Evolutionary conservation across 1,140 invertebrate species (phyloP), one percentile per base, ranked within the genome.

Genomic region (Sminthurides bifidus): DNA sequence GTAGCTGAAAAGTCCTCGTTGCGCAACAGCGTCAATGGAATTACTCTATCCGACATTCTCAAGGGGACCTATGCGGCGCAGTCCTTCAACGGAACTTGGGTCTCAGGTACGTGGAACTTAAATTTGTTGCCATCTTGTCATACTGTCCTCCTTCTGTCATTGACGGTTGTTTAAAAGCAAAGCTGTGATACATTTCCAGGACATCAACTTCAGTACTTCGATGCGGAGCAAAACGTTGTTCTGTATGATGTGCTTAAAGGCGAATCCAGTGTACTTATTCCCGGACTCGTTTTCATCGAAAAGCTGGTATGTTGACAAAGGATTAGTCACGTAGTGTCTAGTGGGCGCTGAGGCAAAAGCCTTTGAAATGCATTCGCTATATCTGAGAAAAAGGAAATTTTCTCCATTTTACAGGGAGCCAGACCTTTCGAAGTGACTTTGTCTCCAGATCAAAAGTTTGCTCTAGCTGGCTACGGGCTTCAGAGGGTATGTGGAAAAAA

Each of bases 401-500:
- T 64, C 63, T 61, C 61, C 26, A 59, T 66, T 2, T 68, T 75
- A 73, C 63, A 66, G n/a, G 57, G 74, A 17, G 54, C 63, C 15
- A 66, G 68, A 21, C 73, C 71, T 24, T 76, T 75, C 58, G 66
- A 74, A 51, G 73, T 75, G 59, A 69, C 73, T 46, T 50, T 77
- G 10, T 78, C 76, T 12, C 69, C 74, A 1, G 75, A 77, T 65
- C 67, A 69, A 44, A 70, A 74, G 53, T 77, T 71, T 65, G 64
- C 77, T 31, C 63, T 77, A 10, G 62, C 76, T 45, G 72, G 70
- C 41, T 71, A 73, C 56, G 69, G 68, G 56, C 74, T 73, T 54
- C 72, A 73, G 66, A 77, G 77, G 69, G 76, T 77, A 68, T 52
- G 3, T 35, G n/a, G n/a, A n/a, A n/a, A n/a, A n/a, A n/a, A n/a